These are phyloP conservation scores for Martes martes DNA, from an alignment of 2,113 vertebrate genomes.

Conservation along the genomic window DNA sequence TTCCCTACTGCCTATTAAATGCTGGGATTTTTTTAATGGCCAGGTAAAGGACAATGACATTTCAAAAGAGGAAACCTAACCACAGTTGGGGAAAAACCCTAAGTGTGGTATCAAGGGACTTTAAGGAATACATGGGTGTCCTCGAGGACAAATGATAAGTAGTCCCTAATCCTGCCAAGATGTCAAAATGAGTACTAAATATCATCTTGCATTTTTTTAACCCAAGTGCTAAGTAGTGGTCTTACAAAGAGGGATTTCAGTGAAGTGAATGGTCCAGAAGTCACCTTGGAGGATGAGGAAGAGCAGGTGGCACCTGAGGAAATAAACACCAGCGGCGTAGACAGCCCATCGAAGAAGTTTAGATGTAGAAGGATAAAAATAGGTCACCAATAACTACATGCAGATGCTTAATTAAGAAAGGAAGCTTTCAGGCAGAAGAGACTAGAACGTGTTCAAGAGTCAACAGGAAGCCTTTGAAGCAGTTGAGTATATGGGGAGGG, in stretches of 20 bases:
- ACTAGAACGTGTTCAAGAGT: neutral
- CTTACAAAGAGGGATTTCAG: neutral
- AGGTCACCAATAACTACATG: neutral
- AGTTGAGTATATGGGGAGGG: neutral
- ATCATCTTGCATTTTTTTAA: neutral
- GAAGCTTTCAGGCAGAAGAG: neutral
- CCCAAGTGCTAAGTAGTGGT: neutral
- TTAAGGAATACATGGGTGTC: neutral
- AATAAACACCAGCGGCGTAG: neutral
- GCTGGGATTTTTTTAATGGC: neutral
- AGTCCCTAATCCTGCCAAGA: neutral
- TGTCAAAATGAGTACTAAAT: neutral
- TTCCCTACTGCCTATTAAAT: neutral
- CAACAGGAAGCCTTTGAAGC: neutral
- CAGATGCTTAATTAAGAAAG: neutral
- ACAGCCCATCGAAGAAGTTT: neutral
- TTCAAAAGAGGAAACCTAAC: neutral
- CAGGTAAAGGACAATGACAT: neutral
- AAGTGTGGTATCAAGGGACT: neutral
- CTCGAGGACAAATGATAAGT: neutral
- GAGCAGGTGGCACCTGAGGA: neutral
- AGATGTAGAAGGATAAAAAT: neutral
- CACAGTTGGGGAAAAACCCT: neutral
- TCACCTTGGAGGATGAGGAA: neutral
- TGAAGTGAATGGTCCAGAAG: neutral